Evolutionary conservation across 2,888 invertebrate genomes (phyloP), one percentile per base, ranked within the genome.

Genomic region (Lutraria lutraria): DNA sequence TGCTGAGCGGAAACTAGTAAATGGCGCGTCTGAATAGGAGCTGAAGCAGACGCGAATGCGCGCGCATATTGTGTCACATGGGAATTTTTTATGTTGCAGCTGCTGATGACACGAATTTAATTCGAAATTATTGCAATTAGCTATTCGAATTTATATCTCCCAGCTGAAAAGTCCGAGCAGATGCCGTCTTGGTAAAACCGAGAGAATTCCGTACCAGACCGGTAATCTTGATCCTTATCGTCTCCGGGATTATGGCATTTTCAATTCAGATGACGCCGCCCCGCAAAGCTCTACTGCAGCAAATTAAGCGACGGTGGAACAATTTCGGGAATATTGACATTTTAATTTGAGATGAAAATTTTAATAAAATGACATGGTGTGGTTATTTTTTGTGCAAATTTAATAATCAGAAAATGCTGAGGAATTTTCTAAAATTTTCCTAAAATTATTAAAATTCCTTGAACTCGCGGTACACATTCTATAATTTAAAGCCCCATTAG

Each of bases 41-140:
- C 15, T 25, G 76, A 76, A 76, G 76, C 76, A 34, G 76, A 76
- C 76, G 76, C 76, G 34, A 25, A 13, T 76, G 76, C 76, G 76
- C 76, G 76, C 76, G 76, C 76, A 76, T 34, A 29, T 76, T 19
- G 31, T 76, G 31, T 76, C 76, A 76, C 76, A 31, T 76, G 76
- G 76, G 76, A 76, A 76, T 3, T 76, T 31, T n/a, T 76, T 15
- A 34, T 76, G 34, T 34, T 76, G 76, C 76, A 76, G 76, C 76
- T 76, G 76, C 31, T 76, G 31, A 34, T 76, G 76, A 76, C 76
- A 76, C 31, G 76, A 76, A 76, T 76, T 76, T 34, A 76, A 76
- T 76, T 76, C 31, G 31, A 31, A 76, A 76, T 76, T 76, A 76
- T 76, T 76, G 29, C 76, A 76, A 76, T 76, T 76, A 76, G 16